Percentiles rank a stretch among this genome's conserved stretches.
These are phyloP conservation scores for Cerastoderma edule DNA, from an alignment of 2,888 invertebrate genomes.

Conservation along the genomic window DNA sequence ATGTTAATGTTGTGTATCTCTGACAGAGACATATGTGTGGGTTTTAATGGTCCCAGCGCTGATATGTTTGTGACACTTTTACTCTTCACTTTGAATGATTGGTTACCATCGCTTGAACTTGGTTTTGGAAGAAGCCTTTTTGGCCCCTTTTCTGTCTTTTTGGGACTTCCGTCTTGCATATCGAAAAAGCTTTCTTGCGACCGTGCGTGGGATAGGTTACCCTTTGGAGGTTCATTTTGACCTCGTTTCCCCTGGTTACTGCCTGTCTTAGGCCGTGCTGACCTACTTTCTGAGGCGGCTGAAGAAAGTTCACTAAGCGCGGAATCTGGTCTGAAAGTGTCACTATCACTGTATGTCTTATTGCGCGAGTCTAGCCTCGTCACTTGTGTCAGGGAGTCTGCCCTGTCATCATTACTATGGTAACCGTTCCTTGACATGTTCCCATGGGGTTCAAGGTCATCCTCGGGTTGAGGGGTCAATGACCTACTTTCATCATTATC, in stretches of 20 bases:
- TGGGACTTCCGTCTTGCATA: slow-evolving; percentile 43
- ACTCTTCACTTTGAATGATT: slow-evolving; percentile 73
- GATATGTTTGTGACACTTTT: slow-evolving; percentile 73
- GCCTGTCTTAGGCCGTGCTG: slow-evolving; percentile 44
- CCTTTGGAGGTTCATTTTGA: slow-evolving; percentile 42
- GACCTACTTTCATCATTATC: slow-evolving; percentile 59
- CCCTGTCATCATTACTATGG: slow-evolving; percentile 52
- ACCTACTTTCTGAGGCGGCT: slow-evolving; percentile 60
- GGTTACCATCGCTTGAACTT: slow-evolving; percentile 57
- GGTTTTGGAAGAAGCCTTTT: slow-evolving; percentile 75
- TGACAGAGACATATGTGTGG: slow-evolving; percentile 73
- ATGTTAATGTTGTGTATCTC: slow-evolving; percentile 68
- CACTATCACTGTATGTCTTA: slow-evolving; percentile 57
- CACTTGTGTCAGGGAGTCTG: slow-evolving; percentile 59
- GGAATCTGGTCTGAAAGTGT: slow-evolving; percentile 64
- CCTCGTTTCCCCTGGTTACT: slow-evolving; percentile 44
- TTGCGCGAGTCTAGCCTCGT: slow-evolving; percentile 49
- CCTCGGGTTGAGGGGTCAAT: slow-evolving; percentile 43
- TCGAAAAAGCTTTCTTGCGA: slow-evolving; percentile 76
- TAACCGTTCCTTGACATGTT: slow-evolving; percentile 44
- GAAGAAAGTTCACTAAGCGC: slow-evolving; percentile 66
- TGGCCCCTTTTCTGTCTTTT: slow-evolving; percentile 65
- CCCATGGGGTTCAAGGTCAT: slow-evolving; percentile 21
- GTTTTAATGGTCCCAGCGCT: slow-evolving; percentile 71
- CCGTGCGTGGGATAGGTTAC: slow-evolving; percentile 65